Conservation (phyloP, 2,888 invertebrate species). For the Phortica magna region DNA sequence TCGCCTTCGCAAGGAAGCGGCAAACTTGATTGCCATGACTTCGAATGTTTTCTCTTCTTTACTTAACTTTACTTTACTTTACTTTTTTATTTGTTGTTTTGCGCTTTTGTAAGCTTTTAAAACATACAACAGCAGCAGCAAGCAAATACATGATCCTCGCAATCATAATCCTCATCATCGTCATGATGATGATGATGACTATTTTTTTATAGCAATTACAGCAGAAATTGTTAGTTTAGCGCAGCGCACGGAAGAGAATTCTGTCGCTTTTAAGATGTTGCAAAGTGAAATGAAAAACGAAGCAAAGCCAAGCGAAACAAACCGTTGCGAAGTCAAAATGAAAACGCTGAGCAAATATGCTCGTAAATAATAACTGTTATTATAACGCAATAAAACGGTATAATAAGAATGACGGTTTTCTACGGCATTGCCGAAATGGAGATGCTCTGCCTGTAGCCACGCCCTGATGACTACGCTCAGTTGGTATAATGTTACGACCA, state of each 20-base stretch:
- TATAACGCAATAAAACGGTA: neutral
- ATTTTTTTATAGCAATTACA: neutral
- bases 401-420: neutral
- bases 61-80: too few relatives aligned
- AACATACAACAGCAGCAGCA: neutral
- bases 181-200: neutral
- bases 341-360: neutral
- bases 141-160: neutral
- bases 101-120: neutral
- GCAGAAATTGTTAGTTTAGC: neutral
- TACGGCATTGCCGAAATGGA: neutral
- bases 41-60: too few relatives aligned
- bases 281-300: neutral
- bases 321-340: neutral
- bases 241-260: neutral
- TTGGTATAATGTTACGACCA: too few relatives aligned
- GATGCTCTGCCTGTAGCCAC: neutral
- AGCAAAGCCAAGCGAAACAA: neutral
- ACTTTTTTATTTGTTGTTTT: neutral
- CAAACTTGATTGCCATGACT: neutral
- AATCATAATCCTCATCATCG: neutral
- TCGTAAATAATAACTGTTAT: constrained; percentile 10
- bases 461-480: too few relatives aligned
- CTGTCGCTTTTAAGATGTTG: neutral
- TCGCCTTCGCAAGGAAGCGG: neutral